Evolutionary conservation across 1,140 invertebrate species (phyloP), one percentile per base, ranked within the genome.

Genomic region (Anastrepha obliqua): DNA sequence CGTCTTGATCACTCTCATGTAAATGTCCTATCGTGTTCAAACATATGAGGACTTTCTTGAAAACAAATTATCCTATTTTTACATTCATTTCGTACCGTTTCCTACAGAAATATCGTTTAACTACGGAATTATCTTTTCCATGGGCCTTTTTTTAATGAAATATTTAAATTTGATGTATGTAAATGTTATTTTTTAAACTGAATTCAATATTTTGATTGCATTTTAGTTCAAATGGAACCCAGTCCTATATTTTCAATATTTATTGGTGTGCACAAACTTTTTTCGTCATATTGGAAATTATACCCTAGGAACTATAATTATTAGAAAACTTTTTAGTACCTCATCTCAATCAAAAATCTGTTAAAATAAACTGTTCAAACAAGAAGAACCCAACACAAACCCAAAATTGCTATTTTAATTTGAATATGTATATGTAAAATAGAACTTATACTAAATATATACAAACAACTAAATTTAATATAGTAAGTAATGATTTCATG

Each of bases 401-500:
- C 7, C 7, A 58, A 58, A 58, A 58, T 13, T 8, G 39, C 65
- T 39, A 42, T 39, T 39, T 39, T 9, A 67, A 58, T 13, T 67
- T 29, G 29, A 29, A 29, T 29, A 67, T 39, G 39, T 67, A 67
- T 39, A 67, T 67, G 39, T 67, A 15, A 67, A 29, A 67, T 39
- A 67, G 8, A 67, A 3, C 39, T 29, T 67, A 42, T 62, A 62
- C 20, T 6, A n/a, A 64, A 6, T 64, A 64, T 64, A 64, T 29
- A 29, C 29, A 29, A 29, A 29, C 29, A 29, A 29, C 29, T 29
- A 29, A 29, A 64, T 64, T n/a, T 20, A 20, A 64, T 64, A 20
- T 64, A 64, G 60, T n/a, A 2, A n/a, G 29, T 67, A 67, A 67
- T n/a, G 29, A 67, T 67, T 65, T 65, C 64, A 67, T 67, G 64